A percentile compares a stretch with the other conserved stretches of the same genome.
Conservation (phyloP, 2,888 invertebrate genomes). For the Uropetala carovei region DNA sequence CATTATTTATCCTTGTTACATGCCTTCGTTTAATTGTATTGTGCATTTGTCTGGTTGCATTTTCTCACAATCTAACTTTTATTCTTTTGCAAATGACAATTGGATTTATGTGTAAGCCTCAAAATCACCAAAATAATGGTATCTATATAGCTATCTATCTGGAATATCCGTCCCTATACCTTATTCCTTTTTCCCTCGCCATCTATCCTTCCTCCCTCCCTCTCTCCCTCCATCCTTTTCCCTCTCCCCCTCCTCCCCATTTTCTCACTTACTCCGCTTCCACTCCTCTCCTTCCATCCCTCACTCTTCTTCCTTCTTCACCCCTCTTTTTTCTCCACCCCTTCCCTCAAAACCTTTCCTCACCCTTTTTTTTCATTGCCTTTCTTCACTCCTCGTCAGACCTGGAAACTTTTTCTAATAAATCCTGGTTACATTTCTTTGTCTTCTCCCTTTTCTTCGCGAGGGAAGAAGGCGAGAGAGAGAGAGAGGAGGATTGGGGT, state of each 20-base stretch:
- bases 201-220: neutral
- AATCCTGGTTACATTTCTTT: conserved; percentile 53
- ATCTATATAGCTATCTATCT: too few relatives aligned
- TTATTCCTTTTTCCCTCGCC: neutral
- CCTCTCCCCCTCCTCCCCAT: neutral
- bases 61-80: too few relatives aligned
- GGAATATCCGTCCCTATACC: too few relatives aligned
- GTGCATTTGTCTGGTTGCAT: too few relatives aligned
- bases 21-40: too few relatives aligned
- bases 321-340: neutral
- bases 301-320: neutral
- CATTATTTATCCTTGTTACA: too few relatives aligned
- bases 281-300: neutral
- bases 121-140: too few relatives aligned
- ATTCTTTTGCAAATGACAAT: too few relatives aligned
- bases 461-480: neutral
- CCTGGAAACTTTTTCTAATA: conserved; percentile 54
- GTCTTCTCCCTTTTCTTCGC: conserved; percentile 30
- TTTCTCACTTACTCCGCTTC: neutral
- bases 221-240: neutral
- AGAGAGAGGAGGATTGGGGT: neutral
- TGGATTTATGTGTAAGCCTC: too few relatives aligned
- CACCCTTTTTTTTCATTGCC: neutral
- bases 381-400: neutral
- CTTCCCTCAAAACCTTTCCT: neutral